A percentile compares a stretch with the other conserved stretches of the same genome.
These are phyloP conservation scores for Catamblyrhynchus diadema DNA, from an alignment of 2,797 vertebrate genomes.

Conservation along the genomic window DNA sequence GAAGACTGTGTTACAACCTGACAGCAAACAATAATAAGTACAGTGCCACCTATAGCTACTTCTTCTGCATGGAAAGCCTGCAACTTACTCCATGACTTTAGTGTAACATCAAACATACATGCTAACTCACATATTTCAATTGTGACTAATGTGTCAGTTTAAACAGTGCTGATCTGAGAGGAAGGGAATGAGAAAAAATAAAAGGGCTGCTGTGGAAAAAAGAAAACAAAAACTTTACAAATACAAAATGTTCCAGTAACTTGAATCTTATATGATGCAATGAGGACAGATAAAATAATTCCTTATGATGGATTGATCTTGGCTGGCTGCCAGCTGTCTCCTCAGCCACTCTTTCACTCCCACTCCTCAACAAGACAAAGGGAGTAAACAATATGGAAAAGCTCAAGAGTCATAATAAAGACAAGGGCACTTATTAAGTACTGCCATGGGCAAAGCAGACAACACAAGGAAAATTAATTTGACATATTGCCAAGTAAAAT, in stretches of 20 bases:
- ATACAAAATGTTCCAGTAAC: neutral
- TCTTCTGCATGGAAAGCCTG: neutral
- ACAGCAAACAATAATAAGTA: neutral
- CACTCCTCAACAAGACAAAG: neutral
- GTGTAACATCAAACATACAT: neutral
- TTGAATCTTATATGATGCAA: neutral
- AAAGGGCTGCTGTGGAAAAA: neutral
- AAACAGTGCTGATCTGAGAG: neutral
- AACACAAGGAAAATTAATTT: neutral
- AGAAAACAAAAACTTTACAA: neutral
- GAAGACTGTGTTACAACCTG: neutral
- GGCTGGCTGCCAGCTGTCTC: neutral
- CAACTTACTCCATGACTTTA: neutral
- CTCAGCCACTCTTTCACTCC: neutral
- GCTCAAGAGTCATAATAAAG: rapidly evolving
- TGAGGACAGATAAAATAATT: neutral
- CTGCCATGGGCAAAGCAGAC: neutral
- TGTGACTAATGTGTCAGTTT: neutral
- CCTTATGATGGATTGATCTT: neutral
- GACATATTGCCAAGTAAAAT: neutral
- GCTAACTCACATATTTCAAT: neutral
- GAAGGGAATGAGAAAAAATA: neutral
- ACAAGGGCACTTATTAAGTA: neutral
- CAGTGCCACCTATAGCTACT: neutral
- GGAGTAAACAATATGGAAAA: neutral